These are phyloP conservation scores for Iphiclides podalirius DNA, from an alignment of 2,888 invertebrate genomes.

Conservation along the genomic window DNA sequence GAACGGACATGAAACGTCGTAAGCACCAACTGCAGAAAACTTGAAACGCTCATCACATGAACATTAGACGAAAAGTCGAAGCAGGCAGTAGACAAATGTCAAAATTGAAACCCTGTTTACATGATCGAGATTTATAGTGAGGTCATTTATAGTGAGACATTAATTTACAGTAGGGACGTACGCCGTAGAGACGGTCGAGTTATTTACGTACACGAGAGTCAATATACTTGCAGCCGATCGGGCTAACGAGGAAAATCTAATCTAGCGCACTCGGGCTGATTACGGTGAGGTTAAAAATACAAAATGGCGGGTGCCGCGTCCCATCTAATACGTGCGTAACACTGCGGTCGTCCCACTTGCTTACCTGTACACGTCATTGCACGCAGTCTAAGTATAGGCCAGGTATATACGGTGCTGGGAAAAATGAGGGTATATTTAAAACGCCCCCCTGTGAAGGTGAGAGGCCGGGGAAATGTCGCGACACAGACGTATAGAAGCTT, in stretches of 20 bases:
- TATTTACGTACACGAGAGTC: too few relatives aligned
- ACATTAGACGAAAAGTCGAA: too few relatives aligned
- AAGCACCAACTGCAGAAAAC: too few relatives aligned
- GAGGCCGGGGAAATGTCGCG: constrained; percentile 15
- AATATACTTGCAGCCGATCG: too few relatives aligned
- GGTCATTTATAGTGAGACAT: too few relatives aligned
- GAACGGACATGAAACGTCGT: too few relatives aligned
- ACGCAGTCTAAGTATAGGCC: constrained; percentile 16
- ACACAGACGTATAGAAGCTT: neutral
- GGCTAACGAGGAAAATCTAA: constrained; percentile 11
- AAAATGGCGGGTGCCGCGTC: constrained; percentile 4
- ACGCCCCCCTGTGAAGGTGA: constrained; percentile 1
- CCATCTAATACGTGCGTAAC: constrained; percentile 1
- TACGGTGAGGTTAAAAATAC: constrained; percentile 13
- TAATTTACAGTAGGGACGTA: too few relatives aligned
- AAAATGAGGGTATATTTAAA: constrained; percentile 10
- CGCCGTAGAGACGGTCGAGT: too few relatives aligned
- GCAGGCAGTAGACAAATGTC: too few relatives aligned
- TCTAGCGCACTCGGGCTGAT: constrained; percentile 2
- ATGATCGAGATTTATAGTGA: too few relatives aligned
- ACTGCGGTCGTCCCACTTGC: constrained; percentile 11
- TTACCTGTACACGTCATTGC: constrained; percentile 12
- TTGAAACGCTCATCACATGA: too few relatives aligned
- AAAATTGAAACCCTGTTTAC: too few relatives aligned
- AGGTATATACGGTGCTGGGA: constrained; percentile 13